These are phyloP conservation scores for Alcis repandata DNA, from an alignment of 2,888 invertebrate genomes.

Conservation along the genomic window DNA sequence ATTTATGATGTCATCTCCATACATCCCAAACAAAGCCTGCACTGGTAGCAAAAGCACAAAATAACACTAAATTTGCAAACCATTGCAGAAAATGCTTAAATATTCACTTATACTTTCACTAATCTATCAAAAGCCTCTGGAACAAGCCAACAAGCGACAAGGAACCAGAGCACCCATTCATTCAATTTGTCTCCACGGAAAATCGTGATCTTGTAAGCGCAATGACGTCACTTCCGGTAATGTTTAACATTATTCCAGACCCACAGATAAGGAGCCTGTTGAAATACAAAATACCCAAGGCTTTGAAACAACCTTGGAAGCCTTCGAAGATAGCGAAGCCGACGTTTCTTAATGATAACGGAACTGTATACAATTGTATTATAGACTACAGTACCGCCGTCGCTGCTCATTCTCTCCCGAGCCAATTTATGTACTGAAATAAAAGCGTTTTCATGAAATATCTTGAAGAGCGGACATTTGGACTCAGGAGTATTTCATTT, in stretches of 20 bases:
- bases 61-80: background rate
- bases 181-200: constrained; percentile 14
- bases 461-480: constrained; percentile 1
- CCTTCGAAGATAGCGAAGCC: constrained; percentile 16
- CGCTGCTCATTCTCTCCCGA: constrained; percentile 11
- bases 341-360: constrained; percentile 25
- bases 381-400: background rate
- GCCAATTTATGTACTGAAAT: constrained; percentile 33
- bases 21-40: no score
- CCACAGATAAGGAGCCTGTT: constrained; percentile 7
- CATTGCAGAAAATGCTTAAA: background rate
- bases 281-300: constrained; percentile 15
- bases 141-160: background rate
- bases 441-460: constrained; percentile 19
- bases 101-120: background rate
- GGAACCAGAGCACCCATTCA: background rate
- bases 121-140: background rate
- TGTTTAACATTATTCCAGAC: constrained; percentile 13
- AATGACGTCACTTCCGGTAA: constrained; percentile 10
- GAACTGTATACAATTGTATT: constrained; percentile 12
- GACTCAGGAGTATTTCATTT: background rate
- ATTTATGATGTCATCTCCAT: no score
- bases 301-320: constrained; percentile 15
- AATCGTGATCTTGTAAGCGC: constrained; percentile 5
- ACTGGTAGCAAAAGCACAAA: no score